A percentile compares a stretch with the other conserved stretches of the same genome.
These are phyloP conservation scores for Aldabrachelys gigantea DNA, from an alignment of 2,113 vertebrate genomes.

Conservation along the genomic window DNA sequence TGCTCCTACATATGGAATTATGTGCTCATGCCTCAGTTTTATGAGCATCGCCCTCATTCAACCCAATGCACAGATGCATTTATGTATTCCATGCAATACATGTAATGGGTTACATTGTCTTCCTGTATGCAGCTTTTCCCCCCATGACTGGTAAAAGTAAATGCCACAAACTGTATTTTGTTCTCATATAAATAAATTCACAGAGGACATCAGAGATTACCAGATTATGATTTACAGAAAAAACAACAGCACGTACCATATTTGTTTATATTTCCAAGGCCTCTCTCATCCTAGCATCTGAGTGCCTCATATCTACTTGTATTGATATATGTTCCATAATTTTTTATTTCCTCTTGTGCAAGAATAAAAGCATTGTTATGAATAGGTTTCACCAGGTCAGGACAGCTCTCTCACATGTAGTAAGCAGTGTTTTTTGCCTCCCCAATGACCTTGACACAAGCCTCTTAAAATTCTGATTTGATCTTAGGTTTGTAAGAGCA, in stretches of 20 bases:
- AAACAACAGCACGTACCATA: neutral
- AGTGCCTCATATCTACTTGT: accelerated
- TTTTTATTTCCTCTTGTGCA: accelerated
- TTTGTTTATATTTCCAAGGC: neutral
- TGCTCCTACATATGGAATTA: neutral
- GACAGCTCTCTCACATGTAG: neutral
- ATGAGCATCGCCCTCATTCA: neutral
- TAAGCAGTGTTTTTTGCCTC: neutral
- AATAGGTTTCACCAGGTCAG: neutral
- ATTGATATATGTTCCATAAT: neutral
- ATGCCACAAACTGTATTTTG: neutral
- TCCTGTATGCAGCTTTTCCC: neutral
- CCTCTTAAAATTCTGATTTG: neutral
- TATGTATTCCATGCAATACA: neutral
- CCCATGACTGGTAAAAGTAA: neutral
- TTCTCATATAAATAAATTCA: too few species aligned
- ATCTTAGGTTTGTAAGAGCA: neutral
- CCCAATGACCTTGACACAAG: neutral
- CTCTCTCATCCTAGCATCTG: neutral
- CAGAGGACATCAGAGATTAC: neutral
- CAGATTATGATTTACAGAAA: neutral
- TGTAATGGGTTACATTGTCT: neutral
- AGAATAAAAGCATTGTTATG: conserved; percentile 3
- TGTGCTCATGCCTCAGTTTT: neutral
- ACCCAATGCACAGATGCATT: neutral